Evolutionary conservation across 2,888 invertebrate species (phyloP).

Genomic region (Ectemnius cavifrons): DNA sequence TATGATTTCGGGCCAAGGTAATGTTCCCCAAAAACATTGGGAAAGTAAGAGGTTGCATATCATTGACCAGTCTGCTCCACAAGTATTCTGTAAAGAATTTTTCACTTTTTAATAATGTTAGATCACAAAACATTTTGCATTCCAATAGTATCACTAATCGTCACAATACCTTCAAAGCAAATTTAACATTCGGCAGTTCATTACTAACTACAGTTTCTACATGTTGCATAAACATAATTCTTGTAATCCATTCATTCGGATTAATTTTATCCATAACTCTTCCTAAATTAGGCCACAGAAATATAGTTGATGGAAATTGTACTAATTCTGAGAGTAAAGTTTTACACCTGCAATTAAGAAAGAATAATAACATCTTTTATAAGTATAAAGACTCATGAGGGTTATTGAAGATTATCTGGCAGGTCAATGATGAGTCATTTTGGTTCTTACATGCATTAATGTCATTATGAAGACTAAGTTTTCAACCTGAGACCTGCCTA

Average conservation of each 20-base stretch:
- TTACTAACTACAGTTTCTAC: constrained; percentile 69
- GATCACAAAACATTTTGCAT: neutral
- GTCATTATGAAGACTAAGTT: constrained; percentile 72
- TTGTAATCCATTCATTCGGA: constrained; percentile 64
- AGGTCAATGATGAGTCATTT: constrained; percentile 71
- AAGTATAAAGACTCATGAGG: constrained; percentile 18
- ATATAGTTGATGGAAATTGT: constrained; percentile 70
- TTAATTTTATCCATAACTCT: constrained; percentile 65
- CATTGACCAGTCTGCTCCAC: constrained; percentile 74
- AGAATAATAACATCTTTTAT: constrained; percentile 22
- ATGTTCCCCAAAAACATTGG: constrained; percentile 73
- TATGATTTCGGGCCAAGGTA: constrained; percentile 73
- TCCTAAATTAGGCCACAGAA: constrained; percentile 71
- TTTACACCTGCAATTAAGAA: constrained; percentile 67
- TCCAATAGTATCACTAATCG: constrained; percentile 3
- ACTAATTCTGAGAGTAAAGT: constrained; percentile 69
- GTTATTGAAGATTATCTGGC: constrained; percentile 5
- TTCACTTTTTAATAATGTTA: constrained; percentile 6
- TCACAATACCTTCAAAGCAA: constrained; percentile 69
- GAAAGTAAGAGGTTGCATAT: constrained; percentile 70
- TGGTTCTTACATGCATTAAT: constrained; percentile 55
- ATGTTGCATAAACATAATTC: constrained; percentile 70
- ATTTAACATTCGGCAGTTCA: constrained; percentile 69
- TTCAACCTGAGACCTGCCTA: constrained; percentile 77
- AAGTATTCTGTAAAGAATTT: constrained; percentile 62